phyloP scores from a whole-genome alignment of 2,888 invertebrate species.

The Nemotelus pantherinus region DNA sequence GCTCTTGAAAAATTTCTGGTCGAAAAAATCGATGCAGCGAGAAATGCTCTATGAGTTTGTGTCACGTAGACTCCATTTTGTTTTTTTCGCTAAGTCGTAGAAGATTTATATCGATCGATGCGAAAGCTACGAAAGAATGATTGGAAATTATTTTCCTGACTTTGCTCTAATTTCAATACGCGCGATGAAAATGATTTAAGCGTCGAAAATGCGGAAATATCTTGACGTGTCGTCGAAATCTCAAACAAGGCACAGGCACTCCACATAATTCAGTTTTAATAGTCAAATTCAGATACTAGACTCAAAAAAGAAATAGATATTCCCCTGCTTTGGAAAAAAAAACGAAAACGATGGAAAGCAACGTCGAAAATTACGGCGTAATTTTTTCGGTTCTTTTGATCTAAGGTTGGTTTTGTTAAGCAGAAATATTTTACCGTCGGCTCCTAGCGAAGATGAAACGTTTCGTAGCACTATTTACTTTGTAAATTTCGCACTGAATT shows the following conservation, averaged over 20 bases:
- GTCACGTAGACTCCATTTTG: slow-evolving; percentile 41
- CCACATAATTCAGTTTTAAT: slow-evolving; percentile 22
- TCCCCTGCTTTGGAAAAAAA: slow-evolving; percentile 14
- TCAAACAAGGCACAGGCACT: slow-evolving; percentile 44
- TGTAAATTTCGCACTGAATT: no score
- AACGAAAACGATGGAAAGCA: slow-evolving; percentile 36
- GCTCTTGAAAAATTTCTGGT: neutral
- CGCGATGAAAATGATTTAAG: neutral
- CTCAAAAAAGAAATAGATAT: slow-evolving; percentile 17
- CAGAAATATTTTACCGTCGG: slow-evolving; percentile 39
- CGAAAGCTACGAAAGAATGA: neutral
- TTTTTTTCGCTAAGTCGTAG: neutral
- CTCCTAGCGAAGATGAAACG: slow-evolving; percentile 16
- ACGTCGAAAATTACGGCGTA: slow-evolving; percentile 45
- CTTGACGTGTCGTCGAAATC: neutral
- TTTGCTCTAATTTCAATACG: neutral
- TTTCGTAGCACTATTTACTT: neutral
- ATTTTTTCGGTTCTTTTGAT: slow-evolving; percentile 26
- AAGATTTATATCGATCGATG: neutral
- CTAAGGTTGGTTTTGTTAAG: slow-evolving; percentile 16
- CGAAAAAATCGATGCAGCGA: neutral
- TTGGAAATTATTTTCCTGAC: neutral
- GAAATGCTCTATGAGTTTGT: slow-evolving; percentile 14
- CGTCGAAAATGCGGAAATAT: neutral
- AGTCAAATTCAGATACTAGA: neutral